Evolutionary conservation across 2,113 vertebrate genomes (phyloP).

Genomic region (Todiramphus chloris): DNA sequence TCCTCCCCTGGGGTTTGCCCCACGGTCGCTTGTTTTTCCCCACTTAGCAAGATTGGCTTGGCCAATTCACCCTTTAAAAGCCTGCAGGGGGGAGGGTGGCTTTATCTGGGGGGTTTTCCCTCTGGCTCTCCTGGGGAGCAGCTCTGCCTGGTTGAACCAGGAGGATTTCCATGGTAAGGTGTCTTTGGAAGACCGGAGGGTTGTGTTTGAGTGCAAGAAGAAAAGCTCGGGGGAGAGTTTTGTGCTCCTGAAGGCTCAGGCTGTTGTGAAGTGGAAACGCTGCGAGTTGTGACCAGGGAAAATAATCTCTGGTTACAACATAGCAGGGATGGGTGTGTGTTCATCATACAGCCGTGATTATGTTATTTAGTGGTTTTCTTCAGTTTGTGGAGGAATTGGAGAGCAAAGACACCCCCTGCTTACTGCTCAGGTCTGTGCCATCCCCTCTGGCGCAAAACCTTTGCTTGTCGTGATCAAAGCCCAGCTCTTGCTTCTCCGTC

Average conservation of each 20-base stretch:
- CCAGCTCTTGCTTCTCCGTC: neutral
- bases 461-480: neutral
- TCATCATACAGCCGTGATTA: neutral
- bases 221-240: neutral
- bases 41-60: fast-evolving
- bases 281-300: neutral
- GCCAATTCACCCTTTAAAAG: neutral
- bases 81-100: neutral
- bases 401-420: neutral
- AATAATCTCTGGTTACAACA: neutral
- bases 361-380: neutral
- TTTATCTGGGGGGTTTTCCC: neutral
- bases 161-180: neutral
- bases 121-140: neutral
- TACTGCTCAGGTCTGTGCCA: neutral
- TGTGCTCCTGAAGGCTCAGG: neutral
- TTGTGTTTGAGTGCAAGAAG: neutral
- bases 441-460: neutral
- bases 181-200: neutral
- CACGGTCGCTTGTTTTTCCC: neutral
- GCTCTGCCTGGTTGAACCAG: neutral
- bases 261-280: neutral
- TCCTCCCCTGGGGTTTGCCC: fast-evolving
- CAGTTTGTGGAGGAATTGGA: neutral
- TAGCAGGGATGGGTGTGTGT: neutral